Evolutionary conservation across 2,113 vertebrate species (phyloP).

Genomic region (Acanthochromis polyacanthus): DNA sequence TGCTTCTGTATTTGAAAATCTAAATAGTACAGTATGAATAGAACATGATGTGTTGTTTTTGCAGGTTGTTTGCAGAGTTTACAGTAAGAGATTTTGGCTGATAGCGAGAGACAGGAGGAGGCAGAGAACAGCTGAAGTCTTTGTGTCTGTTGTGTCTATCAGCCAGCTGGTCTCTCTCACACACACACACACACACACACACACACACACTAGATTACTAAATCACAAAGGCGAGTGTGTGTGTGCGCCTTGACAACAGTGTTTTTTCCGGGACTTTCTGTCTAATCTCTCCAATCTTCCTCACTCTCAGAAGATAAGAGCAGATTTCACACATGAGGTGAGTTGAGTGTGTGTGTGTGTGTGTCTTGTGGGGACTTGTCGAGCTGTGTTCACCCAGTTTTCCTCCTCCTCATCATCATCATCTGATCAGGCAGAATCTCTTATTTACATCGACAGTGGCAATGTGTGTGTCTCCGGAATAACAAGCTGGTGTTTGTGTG

Average conservation of each 20-base stretch:
- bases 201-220: too few species aligned
- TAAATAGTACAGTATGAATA: neutral
- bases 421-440: conserved; percentile 1
- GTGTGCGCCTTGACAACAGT: conserved; percentile 6
- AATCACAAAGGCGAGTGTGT: too few species aligned
- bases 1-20: neutral
- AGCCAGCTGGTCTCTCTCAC: conserved; percentile 20
- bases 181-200: neutral
- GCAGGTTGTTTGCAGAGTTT: conserved; percentile 40
- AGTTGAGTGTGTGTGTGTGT: neutral
- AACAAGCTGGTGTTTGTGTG: neutral
- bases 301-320: neutral
- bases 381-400: neutral
- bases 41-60: too few species aligned
- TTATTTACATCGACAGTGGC: conserved; percentile 10
- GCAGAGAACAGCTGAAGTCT: conserved; percentile 48
- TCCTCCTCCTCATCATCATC: neutral
- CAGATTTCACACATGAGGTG: conserved; percentile 17
- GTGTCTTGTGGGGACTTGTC: conserved; percentile 1
- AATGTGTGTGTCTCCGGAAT: neutral
- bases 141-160: conserved; percentile 56
- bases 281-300: neutral
- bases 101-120: conserved; percentile 14
- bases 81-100: conserved; percentile 21
- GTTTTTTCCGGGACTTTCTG: conserved; percentile 11